Percentiles rank a stretch among this genome's conserved stretches.
phyloP scores from a whole-genome alignment of 2,797 vertebrate species.

The Mastacembelus armatus region DNA sequence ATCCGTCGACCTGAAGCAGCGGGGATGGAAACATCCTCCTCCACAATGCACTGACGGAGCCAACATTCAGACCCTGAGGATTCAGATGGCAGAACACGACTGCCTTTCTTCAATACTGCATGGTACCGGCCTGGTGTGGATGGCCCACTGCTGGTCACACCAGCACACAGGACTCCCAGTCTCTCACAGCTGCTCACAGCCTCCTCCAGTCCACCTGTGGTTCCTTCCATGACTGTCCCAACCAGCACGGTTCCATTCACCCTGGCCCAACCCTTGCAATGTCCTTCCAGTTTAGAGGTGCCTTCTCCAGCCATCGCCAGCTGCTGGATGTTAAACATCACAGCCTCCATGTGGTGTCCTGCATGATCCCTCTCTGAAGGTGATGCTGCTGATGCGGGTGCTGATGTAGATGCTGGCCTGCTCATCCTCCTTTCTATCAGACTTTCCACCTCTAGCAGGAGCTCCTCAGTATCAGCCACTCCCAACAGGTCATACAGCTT shows the following conservation, averaged over 20 bases:
- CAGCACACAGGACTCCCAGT: conserved; percentile 81
- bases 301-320: conserved; percentile 44
- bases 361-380: conserved; percentile 26
- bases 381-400: conserved; percentile 14
- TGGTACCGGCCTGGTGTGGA: conserved; percentile 64
- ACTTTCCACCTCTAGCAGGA: conserved; percentile 80
- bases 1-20: conserved; percentile 13
- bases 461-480: conserved; percentile 66
- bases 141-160: conserved; percentile 58
- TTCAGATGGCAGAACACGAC: conserved; percentile 68
- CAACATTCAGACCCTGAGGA: conserved; percentile 70
- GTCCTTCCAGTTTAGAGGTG: conserved; percentile 17
- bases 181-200: conserved; percentile 74
- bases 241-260: conserved; percentile 68
- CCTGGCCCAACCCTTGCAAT: conserved; percentile 77
- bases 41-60: conserved; percentile 75
- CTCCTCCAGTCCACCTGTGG: conserved; percentile 55
- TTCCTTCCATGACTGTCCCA: conserved; percentile 55
- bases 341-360: conserved; percentile 63
- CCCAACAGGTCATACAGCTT: conserved; percentile 80
- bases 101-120: conserved; percentile 75
- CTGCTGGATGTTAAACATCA: conserved; percentile 84
- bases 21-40: conserved; percentile 10
- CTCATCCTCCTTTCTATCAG: conserved; percentile 71
- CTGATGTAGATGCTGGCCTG: conserved; percentile 28